Conservation (phyloP, 2,888 invertebrate species). For the Calephelis perditalis region DNA sequence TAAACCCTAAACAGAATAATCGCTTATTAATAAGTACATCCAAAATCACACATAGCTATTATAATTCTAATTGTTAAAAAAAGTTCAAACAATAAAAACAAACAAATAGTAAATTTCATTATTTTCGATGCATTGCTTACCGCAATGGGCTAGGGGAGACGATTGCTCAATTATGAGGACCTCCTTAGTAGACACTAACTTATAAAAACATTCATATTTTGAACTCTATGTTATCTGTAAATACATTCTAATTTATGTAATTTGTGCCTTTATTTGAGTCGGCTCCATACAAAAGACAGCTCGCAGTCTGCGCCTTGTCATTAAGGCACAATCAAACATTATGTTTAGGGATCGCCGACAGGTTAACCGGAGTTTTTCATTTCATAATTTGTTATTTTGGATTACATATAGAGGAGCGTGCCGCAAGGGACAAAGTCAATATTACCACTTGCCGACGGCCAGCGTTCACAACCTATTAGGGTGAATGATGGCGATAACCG, state of each 20-base stretch:
- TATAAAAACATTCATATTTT: conserved; percentile 45
- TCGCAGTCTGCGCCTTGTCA: conserved; percentile 72
- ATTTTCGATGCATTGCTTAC: conserved; percentile 69
- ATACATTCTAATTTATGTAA: conserved; percentile 58
- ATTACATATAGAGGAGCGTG: conserved; percentile 52
- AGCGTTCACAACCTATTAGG: conserved; percentile 24
- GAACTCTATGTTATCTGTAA: conserved; percentile 51
- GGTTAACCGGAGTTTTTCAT: conserved; percentile 73
- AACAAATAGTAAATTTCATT: conserved; percentile 70
- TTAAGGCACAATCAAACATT: conserved; percentile 75
- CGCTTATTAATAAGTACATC: neutral
- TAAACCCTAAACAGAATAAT: too few species aligned
- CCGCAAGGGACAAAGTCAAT: conserved; percentile 73
- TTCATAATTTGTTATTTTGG: conserved; percentile 76
- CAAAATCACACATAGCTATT: neutral
- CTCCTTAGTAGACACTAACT: conserved; percentile 73
- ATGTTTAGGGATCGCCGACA: conserved; percentile 76
- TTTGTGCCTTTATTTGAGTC: conserved; percentile 55
- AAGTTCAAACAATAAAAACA: conserved; percentile 46
- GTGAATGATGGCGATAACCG: conserved; percentile 23
- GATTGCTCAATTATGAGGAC: conserved; percentile 78
- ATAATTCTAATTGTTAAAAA: neutral
- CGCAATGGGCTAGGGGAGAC: conserved; percentile 73
- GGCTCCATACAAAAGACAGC: conserved; percentile 70
- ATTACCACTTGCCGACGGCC: conserved; percentile 43